Evolutionary conservation across 2,113 vertebrate genomes (phyloP).

Genomic region (Heloderma charlesbogerti): DNA sequence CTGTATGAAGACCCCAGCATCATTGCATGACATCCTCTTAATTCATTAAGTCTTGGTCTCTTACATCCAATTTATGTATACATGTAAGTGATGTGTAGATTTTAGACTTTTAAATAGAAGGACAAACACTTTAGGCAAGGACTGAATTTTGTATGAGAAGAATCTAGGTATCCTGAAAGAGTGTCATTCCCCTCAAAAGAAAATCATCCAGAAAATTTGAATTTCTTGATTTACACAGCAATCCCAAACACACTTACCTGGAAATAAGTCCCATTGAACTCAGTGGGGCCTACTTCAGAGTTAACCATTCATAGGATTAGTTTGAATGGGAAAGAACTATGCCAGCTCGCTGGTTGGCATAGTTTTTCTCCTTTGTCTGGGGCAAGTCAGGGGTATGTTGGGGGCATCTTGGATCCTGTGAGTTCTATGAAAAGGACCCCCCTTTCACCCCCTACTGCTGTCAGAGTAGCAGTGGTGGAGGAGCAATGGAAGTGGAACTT

Average conservation of each 20-base stretch:
- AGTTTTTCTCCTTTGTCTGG: neutral
- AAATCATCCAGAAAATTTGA: neutral
- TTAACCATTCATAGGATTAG: neutral
- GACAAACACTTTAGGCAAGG: neutral
- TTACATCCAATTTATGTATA: neutral
- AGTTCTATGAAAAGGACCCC: no score
- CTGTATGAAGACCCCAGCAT: no score
- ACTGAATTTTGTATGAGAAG: conserved; percentile 2
- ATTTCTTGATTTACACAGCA: neutral
- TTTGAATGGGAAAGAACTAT: no score
- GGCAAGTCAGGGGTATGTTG: neutral
- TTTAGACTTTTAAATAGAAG: neutral
- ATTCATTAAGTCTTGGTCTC: neutral
- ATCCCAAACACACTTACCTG: neutral
- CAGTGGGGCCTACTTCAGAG: neutral
- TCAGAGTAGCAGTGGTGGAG: no score
- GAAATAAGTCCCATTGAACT: neutral
- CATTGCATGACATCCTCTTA: neutral
- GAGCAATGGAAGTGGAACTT: no score
- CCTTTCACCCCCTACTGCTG: no score
- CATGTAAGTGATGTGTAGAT: neutral
- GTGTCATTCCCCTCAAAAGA: neutral
- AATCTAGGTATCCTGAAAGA: neutral
- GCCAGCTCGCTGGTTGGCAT: no score
- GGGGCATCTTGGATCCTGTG: neutral